Evolutionary conservation across 2,888 invertebrate species (phyloP), one percentile per base, ranked within the genome.

Genomic region (Pristionchus mayeri): DNA sequence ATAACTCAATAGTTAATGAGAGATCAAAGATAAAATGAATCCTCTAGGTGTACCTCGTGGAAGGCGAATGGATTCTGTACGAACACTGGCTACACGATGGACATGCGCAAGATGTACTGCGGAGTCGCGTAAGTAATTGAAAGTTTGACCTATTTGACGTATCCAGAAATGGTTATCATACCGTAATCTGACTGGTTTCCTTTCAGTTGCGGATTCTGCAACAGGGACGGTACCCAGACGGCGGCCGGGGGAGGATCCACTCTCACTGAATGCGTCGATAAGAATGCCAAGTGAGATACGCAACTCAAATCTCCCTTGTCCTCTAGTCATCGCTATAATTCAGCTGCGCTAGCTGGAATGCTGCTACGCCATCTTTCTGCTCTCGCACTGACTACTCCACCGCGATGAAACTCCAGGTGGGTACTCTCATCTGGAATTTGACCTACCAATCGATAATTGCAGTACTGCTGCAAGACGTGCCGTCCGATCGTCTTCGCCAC

Each of bases 141-240:
- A n/a, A n/a, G n/a, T n/a, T n/a, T n/a, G n/a, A n/a, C n/a, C n/a
- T n/a, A n/a, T n/a, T n/a, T n/a, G n/a, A n/a, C n/a, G n/a, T n/a
- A n/a, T n/a, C n/a, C n/a, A n/a, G n/a, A n/a, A n/a, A n/a, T n/a
- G n/a, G n/a, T n/a, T n/a, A n/a, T n/a, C n/a, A n/a, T n/a, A n/a
- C n/a, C n/a, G 37, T 63, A 0, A 0, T 4, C 3, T 34, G 6
- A 6, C 21, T 24, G 34, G 24, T 34, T 18, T 4, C 6, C 6
- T 37, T 67, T n/a, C 67, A 67, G 67, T 21, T 67, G 67, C 37
- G 67, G 67, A 1, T 37, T 37, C 67, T 67, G 67, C 37, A 67
- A 34, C 9, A 16, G 9, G 37, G 67, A 67, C 67, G 67, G 67
- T 3, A 4, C 7, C 13, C 67, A 67, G 16, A 67, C 67, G 3